Evolutionary conservation across 23 tunicate species (phyloP).

Genomic region (Ciona savignyi): DNA sequence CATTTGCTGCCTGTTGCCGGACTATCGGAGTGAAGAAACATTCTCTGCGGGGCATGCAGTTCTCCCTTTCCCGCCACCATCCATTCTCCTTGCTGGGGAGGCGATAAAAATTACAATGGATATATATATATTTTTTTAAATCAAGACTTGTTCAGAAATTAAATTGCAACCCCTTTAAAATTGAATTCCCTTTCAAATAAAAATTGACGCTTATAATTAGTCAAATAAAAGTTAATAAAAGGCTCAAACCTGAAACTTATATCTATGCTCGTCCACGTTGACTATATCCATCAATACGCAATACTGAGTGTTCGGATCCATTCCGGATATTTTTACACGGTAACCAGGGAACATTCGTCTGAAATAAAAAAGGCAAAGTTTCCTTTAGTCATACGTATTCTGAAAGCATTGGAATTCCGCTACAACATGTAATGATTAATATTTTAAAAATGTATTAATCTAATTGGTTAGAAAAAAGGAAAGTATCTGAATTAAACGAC

Average conservation of each 20-base stretch:
- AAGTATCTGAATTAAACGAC: too few relatives aligned
- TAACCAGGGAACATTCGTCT: slow-evolving; percentile 84
- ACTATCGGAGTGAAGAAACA: slow-evolving; percentile 50
- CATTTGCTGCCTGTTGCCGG: slow-evolving; percentile 57
- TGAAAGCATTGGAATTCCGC: too few relatives aligned
- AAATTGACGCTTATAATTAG: background rate
- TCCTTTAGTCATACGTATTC: too few relatives aligned
- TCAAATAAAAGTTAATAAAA: background rate
- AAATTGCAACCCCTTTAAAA: too few relatives aligned
- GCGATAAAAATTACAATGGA: too few relatives aligned
- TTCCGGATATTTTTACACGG: slow-evolving; percentile 53
- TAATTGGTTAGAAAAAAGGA: too few relatives aligned
- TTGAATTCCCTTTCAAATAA: too few relatives aligned
- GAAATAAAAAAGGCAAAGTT: slow-evolving; percentile 1
- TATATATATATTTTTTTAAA: background rate
- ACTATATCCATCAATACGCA: too few relatives aligned
- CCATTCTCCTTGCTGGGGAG: slow-evolving; percentile 85
- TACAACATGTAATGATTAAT: too few relatives aligned
- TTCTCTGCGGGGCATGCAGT: slow-evolving; percentile 45
- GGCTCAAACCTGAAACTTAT: slow-evolving; percentile 61
- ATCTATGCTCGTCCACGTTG: slow-evolving; percentile 82
- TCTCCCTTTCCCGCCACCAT: slow-evolving; percentile 63
- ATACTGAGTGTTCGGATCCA: slow-evolving; percentile 46
- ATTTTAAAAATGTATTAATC: too few relatives aligned
- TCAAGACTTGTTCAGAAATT: background rate